Evolutionary conservation across 2,797 vertebrate genomes (phyloP), one percentile per base, ranked within the genome.

Genomic region (Jordanella pulchra): DNA sequence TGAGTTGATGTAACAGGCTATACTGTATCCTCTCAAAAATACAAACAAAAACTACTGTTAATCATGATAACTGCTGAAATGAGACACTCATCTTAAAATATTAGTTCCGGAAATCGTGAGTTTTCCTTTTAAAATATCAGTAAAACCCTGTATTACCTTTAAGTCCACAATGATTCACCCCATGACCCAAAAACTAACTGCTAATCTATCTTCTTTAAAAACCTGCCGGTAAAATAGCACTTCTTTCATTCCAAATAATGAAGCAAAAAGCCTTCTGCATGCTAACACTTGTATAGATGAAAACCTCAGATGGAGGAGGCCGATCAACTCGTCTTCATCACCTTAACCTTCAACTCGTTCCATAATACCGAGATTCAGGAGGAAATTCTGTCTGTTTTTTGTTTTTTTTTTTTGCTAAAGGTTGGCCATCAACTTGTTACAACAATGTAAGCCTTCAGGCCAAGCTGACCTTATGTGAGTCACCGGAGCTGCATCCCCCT

Each of bases 401-500:
- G n/a, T n/a, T n/a, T n/a, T n/a, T n/a, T 12, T 55, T 55, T 0
- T 55, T 28, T 27, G n/a, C 53, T 55, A 6, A 55, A 55, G 25
- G 4, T 18, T 25, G n/a, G n/a, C 12, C 25, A 15, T 54, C n/a
- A 27, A 54, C 53, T 13, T 27, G 25, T 55, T 55, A 12, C 13
- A 55, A 4, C 4, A 14, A 25, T 25, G 25, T 15, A 27, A 25
- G 14, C 23, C 27, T 55, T 55, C 13, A 11, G 53, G 25, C 53
- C 6, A 27, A 55, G 53, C 12, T 54, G 9, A 15, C 47, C 18
- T 50, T 50, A 18, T 5, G 10, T 15, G 25, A 25, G 25, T 25
- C 39, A 76, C 21, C 61, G 77, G 78, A 87, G 89, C 88, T 91
- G 88, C 90, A 92, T 92, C 86, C 75, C 93, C 88, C 61, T 70